These are phyloP conservation scores for Drosophila maculinotata DNA, from an alignment of 2,888 invertebrate species.

Conservation along the genomic window DNA sequence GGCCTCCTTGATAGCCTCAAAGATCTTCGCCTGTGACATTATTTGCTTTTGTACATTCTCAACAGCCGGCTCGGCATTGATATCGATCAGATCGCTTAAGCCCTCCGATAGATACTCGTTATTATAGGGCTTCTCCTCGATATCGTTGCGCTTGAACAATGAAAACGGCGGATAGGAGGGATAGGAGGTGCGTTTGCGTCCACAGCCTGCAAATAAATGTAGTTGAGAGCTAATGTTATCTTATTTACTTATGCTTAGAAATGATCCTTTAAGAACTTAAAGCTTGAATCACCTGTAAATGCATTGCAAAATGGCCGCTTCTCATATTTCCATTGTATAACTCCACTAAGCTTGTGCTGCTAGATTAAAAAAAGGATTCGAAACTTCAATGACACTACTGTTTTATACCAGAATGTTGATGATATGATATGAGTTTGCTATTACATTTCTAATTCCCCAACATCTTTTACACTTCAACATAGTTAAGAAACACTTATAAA, in stretches of 20 bases:
- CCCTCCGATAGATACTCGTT: slow-evolving; percentile 87
- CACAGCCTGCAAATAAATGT: slow-evolving; percentile 88
- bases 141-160: slow-evolving; percentile 79
- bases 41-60: slow-evolving; percentile 92
- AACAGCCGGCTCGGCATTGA: slow-evolving; percentile 89
- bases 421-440: not conserved
- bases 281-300: slow-evolving; percentile 89
- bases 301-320: slow-evolving; percentile 96
- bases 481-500: not conserved
- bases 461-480: no score
- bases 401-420: not conserved
- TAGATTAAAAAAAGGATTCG: not conserved
- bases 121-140: slow-evolving; percentile 85
- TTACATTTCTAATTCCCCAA: not conserved
- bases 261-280: fast-evolving
- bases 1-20: slow-evolving; percentile 93
- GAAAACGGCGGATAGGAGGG: slow-evolving; percentile 79
- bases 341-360: slow-evolving; percentile 82
- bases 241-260: not conserved
- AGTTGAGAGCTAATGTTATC: not conserved
- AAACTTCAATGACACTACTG: not conserved
- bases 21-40: slow-evolving; percentile 89
- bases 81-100: slow-evolving; percentile 88
- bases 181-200: slow-evolving; percentile 88
- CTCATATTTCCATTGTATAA: slow-evolving; percentile 86